phyloP scores from a whole-genome alignment of 1,140 invertebrate species.

The Megathymus violae region DNA sequence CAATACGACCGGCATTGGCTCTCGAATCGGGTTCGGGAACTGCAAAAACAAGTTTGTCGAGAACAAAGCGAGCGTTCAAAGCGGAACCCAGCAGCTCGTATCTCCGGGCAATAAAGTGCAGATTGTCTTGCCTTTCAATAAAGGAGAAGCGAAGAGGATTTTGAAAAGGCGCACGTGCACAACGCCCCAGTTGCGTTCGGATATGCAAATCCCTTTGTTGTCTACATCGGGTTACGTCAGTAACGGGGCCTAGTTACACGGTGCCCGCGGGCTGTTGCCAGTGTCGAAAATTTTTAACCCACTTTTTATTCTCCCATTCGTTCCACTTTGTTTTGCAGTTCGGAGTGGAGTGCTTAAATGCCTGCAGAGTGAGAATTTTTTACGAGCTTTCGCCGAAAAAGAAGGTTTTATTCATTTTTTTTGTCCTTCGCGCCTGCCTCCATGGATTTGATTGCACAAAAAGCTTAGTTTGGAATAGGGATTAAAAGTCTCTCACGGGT shows the following conservation, averaged over 20 bases:
- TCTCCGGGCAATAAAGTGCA: conserved; percentile 20
- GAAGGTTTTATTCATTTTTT: neutral
- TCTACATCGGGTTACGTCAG: conserved; percentile 61
- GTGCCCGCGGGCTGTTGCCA: conserved; percentile 31
- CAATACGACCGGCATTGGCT: conserved; percentile 41
- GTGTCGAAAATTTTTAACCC: conserved; percentile 30
- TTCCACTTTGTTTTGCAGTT: conserved; percentile 11
- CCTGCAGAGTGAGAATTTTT: conserved; percentile 11
- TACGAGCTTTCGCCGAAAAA: conserved; percentile 14
- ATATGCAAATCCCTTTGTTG: conserved; percentile 76
- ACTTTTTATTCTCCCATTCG: conserved; percentile 11
- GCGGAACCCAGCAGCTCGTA: conserved; percentile 13
- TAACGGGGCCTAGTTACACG: conserved; percentile 53
- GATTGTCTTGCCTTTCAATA: conserved; percentile 19
- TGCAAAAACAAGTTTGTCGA: conserved; percentile 42
- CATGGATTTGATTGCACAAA: conserved; percentile 13
- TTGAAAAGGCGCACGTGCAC: conserved; percentile 64
- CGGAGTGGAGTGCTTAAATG: neutral
- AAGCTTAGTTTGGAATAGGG: conserved; percentile 1
- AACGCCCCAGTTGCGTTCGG: conserved; percentile 61
- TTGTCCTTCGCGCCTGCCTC: conserved; percentile 2
- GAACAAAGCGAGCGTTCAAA: conserved; percentile 34
- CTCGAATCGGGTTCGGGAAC: conserved; percentile 3
- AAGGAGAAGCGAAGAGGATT: conserved; percentile 30
- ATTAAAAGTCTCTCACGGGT: neutral